Evolutionary conservation across 1,140 invertebrate species (phyloP).

Genomic region (Rhagoletis zephyria): DNA sequence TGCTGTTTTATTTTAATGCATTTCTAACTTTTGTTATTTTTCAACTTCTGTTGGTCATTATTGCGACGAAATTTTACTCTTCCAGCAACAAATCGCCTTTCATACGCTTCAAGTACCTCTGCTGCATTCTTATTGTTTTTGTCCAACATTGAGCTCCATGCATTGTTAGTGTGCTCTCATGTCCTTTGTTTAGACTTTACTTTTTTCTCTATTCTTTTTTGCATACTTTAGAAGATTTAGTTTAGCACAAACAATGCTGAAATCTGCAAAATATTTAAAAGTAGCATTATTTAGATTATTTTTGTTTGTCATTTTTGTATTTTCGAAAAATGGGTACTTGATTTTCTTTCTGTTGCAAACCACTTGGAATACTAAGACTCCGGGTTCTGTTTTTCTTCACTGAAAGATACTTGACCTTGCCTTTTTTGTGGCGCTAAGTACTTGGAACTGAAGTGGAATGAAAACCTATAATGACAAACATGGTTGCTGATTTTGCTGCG

Average conservation of each 20-base stretch:
- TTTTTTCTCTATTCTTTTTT: neutral
- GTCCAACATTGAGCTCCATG: neutral
- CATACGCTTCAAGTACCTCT: neutral
- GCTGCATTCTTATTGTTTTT: neutral
- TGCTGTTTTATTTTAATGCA: conserved; percentile 2
- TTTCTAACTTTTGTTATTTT: neutral
- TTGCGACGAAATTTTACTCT: conserved; percentile 11
- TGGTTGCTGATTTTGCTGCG: too few relatives aligned
- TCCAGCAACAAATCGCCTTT: neutral
- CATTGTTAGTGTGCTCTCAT: neutral
- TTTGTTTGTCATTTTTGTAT: neutral
- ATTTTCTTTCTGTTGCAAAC: neutral
- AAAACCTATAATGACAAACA: too few relatives aligned
- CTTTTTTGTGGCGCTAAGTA: too few relatives aligned
- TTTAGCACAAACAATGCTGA: neutral
- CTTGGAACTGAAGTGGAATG: too few relatives aligned
- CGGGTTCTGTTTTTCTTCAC: neutral
- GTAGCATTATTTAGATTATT: neutral
- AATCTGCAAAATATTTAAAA: neutral
- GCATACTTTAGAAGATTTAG: neutral
- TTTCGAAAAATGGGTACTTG: conserved; percentile 26
- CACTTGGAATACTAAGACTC: neutral
- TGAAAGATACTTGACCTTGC: neutral
- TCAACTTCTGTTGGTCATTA: neutral
- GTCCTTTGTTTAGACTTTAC: neutral